Evolutionary conservation across 2,113 vertebrate genomes (phyloP).

Genomic region (Leptocoma aspasia): DNA sequence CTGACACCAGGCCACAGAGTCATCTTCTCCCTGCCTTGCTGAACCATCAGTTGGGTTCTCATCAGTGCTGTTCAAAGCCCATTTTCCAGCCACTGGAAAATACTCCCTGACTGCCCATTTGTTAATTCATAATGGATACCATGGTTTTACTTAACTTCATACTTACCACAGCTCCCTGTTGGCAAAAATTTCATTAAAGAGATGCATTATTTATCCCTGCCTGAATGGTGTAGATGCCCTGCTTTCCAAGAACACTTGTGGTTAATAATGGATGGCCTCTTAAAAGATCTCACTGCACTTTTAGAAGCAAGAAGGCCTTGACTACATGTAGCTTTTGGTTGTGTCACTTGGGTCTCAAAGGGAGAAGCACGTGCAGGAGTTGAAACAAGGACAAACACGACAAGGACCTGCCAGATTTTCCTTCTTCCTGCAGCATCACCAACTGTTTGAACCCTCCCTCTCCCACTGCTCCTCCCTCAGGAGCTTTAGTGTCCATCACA

Average conservation of each 20-base stretch:
- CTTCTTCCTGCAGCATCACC: background rate
- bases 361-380: background rate
- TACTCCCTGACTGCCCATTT: background rate
- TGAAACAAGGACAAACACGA: background rate
- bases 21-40: fast-evolving
- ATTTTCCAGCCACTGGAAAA: background rate
- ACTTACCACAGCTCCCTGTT: background rate
- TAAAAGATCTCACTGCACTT: background rate
- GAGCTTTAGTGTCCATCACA: background rate
- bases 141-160: background rate
- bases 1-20: background rate
- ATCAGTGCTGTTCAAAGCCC: background rate
- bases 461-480: background rate
- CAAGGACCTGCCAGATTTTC: background rate
- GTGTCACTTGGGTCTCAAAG: background rate
- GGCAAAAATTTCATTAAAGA: background rate
- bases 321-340: fast-evolving
- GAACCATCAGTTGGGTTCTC: background rate
- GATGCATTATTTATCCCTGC: slow-evolving; percentile 29
- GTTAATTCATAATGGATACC: background rate
- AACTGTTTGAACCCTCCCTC: background rate
- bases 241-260: fast-evolving
- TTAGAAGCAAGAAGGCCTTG: background rate
- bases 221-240: background rate
- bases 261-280: slow-evolving; percentile 27